Evolutionary conservation across 2,797 vertebrate genomes (phyloP), one percentile per base, ranked within the genome.

Genomic region (Syngnathus acus): DNA sequence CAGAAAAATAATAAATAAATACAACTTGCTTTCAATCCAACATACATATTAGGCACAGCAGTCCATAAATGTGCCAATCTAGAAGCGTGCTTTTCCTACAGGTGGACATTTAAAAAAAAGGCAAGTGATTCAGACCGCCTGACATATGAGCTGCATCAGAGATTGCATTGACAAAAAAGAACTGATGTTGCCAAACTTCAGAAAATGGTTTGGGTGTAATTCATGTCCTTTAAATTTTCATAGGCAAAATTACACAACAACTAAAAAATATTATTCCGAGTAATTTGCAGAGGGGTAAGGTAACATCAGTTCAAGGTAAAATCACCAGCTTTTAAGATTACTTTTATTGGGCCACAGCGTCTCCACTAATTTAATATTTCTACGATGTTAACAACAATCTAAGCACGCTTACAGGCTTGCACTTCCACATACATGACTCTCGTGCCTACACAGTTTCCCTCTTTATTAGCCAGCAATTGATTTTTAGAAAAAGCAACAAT

Each of bases 71-170:
- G 68, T 84, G 74, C 86, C 80, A 77, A 57, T 76, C 68, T 42
- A 80, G 78, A 17, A 86, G 73, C 76, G 78, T 86, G 74, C 75
- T 81, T 79, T 78, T 88, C 75, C 79, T 78, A 77, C 78, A 83
- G 67, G 65, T 84, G 79, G 82, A 75, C 87, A 90, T 90, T 78
- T 74, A 66, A 68, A 9, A 68, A 9, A 13, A 65, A 3, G 70
- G 81, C 76, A 80, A 80, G 70, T 1, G 14, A 45, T 48, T 82
- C 14, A 84, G 65, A 84, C 81, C 78, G 75, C 78, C 79, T 80
- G 82, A 83, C 72, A 71, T 80, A 69, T 64, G 71, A 40, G 74
- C 50, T 50, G 65, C 68, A 62, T 61, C 51, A 17, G 21, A 43
- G 55, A 68, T 40, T 60, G 14, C 50, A 72, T n/a, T 11, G 39